phyloP scores from a whole-genome alignment of 2,113 vertebrate species.

The Gambusia affinis region DNA sequence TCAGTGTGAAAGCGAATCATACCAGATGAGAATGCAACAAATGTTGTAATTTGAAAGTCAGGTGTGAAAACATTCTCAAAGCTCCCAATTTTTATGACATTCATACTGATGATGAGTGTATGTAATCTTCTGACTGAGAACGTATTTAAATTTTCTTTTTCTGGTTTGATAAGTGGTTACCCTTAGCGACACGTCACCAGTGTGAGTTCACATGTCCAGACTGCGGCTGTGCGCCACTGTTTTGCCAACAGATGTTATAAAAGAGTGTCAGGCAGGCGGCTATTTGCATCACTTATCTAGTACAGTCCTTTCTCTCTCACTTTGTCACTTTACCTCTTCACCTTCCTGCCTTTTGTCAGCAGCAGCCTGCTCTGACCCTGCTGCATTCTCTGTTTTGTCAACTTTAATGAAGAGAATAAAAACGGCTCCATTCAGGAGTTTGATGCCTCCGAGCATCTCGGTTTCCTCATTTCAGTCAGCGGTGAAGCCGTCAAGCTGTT shows the following conservation, averaged over 20 bases:
- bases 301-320: constrained; percentile 12
- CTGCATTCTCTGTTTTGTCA: background rate
- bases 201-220: constrained; percentile 45
- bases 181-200: background rate
- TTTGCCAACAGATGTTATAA: constrained; percentile 74
- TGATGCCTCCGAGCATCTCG: background rate
- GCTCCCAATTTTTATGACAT: no score
- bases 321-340: constrained; percentile 16
- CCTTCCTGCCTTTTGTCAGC: constrained; percentile 21
- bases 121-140: background rate
- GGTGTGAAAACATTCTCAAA: no score
- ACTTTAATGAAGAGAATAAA: constrained; percentile 3
- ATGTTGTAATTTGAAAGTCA: no score
- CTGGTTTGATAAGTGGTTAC: background rate
- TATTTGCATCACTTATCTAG: constrained; percentile 48
- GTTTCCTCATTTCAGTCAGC: constrained; percentile 8
- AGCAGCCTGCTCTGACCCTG: background rate
- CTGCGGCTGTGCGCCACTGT: constrained; percentile 45
- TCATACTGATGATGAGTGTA: background rate
- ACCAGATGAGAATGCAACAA: no score
- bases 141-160: background rate
- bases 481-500: background rate
- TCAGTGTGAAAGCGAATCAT: no score
- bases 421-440: constrained; percentile 22
- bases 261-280: constrained; percentile 39